Conservation (phyloP, 2,888 invertebrate genomes). For the Sericinus montela region DNA sequence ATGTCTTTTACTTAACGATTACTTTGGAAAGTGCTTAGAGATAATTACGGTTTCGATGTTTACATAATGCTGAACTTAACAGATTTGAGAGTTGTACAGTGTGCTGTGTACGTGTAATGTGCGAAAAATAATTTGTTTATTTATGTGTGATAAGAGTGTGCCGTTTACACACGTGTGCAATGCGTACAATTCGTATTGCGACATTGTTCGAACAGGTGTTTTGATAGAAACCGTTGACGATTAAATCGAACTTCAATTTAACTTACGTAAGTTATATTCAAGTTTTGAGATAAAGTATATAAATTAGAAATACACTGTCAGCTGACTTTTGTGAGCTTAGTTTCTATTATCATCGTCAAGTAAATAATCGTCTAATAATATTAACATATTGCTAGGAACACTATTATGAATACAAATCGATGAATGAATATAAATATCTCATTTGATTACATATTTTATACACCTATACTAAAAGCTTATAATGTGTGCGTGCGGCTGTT, state of each 20-base stretch:
- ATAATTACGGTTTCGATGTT: slow-evolving; percentile 35
- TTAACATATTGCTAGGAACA: slow-evolving; percentile 23
- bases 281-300: not conserved
- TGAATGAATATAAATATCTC: slow-evolving; percentile 24
- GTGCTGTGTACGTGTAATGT: slow-evolving; percentile 25
- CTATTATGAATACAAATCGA: slow-evolving; percentile 26
- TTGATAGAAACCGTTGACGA: not conserved
- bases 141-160: slow-evolving; percentile 7
- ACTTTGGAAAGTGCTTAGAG: slow-evolving; percentile 58
- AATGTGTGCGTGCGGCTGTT: slow-evolving; percentile 1
- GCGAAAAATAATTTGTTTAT: slow-evolving; percentile 3
- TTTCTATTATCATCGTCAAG: not conserved
- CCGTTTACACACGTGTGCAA: not conserved
- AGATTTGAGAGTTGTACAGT: slow-evolving; percentile 33
- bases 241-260: slow-evolving; percentile 1
- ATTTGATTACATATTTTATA: slow-evolving; percentile 14
- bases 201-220: not conserved
- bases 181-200: slow-evolving; percentile 7
- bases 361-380: slow-evolving; percentile 16
- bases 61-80: slow-evolving; percentile 19
- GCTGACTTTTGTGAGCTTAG: slow-evolving; percentile 1
- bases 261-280: slow-evolving; percentile 11
- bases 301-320: slow-evolving; percentile 1
- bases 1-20: slow-evolving; percentile 71
- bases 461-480: not conserved